Evolutionary conservation across 2,888 invertebrate genomes (phyloP).

Genomic region (Azorinus chamasolen): DNA sequence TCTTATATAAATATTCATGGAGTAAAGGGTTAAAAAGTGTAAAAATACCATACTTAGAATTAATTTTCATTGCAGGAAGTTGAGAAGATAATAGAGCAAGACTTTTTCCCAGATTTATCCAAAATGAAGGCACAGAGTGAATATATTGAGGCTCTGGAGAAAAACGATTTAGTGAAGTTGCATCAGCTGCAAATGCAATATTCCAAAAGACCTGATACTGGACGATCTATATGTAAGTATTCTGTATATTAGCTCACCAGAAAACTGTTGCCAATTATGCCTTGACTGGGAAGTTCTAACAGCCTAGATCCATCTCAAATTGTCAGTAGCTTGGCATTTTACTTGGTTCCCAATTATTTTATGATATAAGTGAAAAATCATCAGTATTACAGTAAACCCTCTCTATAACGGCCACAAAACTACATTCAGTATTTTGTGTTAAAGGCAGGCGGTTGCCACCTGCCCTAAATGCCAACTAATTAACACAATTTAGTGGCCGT

Average conservation of each 20-base stretch:
- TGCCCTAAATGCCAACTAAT: no score
- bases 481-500: no score
- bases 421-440: no score
- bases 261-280: not conserved
- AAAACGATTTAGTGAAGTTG: constrained; percentile 95
- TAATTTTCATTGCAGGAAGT: constrained; percentile 90
- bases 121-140: constrained; percentile 97
- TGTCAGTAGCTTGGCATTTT: no score
- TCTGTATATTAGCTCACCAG: not conserved
- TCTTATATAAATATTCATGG: no score
- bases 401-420: no score
- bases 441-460: no score
- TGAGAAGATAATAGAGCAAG: constrained; percentile 97
- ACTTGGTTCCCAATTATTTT: no score
- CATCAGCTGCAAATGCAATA: constrained; percentile 95
- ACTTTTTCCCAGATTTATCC: constrained; percentile 98
- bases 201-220: constrained; percentile 80
- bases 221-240: constrained; percentile 76
- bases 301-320: not conserved
- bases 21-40: no score
- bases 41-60: no score
- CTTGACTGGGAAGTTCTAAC: not conserved
- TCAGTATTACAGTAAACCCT: no score
- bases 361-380: no score
- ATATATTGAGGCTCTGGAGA: constrained; percentile 95